These are phyloP conservation scores for Cirrhinus mrigala DNA, from an alignment of 2,797 vertebrate species.

Conservation along the genomic window DNA sequence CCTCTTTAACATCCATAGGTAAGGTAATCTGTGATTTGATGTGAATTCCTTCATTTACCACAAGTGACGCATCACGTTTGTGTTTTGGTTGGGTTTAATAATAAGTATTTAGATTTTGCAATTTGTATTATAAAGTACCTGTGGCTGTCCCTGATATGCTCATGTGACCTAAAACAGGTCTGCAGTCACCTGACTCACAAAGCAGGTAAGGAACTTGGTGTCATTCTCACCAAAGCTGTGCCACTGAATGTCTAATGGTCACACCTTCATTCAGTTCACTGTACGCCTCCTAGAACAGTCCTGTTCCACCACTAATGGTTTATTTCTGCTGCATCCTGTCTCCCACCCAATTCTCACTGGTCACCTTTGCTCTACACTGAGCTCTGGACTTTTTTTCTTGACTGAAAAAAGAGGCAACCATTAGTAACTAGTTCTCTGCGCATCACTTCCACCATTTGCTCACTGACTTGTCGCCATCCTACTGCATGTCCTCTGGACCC, in stretches of 20 bases:
- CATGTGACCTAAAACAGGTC: not conserved
- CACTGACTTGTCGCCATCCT: not conserved
- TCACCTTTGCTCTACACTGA: not conserved
- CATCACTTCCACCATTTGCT: not conserved
- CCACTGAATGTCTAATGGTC: not conserved
- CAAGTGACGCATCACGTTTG: not conserved
- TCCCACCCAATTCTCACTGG: not conserved
- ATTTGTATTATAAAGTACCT: not conserved
- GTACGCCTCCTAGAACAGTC: not conserved
- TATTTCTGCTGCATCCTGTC: not conserved
- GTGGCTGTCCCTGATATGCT: not conserved
- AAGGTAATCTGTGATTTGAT: not conserved
- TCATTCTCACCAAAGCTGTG: not conserved
- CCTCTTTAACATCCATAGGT: not conserved
- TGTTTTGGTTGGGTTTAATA: not conserved
- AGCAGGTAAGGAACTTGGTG: not conserved
- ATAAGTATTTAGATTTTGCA: not conserved
- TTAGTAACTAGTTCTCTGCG: not conserved
- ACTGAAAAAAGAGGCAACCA: not conserved
- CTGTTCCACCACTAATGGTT: not conserved
- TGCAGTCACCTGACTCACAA: not conserved
- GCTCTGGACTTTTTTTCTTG: not conserved
- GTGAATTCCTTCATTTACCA: not conserved
- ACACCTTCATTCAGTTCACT: not conserved
- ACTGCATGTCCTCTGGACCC: not conserved